A percentile compares a stretch with the other conserved stretches of the same genome.
These are phyloP conservation scores for Epizoanthus rinbou DNA, from an alignment of 92 coral and sea anemone genomes.

Conservation along the genomic window DNA sequence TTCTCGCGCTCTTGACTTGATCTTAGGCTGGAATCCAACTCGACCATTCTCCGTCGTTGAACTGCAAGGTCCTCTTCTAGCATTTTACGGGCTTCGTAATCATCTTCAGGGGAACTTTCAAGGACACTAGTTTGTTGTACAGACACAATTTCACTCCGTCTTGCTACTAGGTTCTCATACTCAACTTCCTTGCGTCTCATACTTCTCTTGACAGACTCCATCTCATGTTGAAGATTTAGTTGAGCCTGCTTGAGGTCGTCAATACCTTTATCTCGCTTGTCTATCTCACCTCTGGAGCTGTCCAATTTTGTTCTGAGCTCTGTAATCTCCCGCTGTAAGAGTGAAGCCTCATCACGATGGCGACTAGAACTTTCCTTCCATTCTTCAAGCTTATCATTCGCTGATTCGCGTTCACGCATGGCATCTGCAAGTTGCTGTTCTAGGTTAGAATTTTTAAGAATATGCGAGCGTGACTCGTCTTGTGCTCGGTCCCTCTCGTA, in stretches of 20 bases:
- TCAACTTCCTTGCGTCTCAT: slow-evolving; percentile 72
- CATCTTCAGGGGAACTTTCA: slow-evolving; percentile 69
- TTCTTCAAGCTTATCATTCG: slow-evolving; percentile 74
- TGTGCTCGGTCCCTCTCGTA: slow-evolving; percentile 83
- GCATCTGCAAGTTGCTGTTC: slow-evolving; percentile 80
- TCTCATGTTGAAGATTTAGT: slow-evolving; percentile 60
- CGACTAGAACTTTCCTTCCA: slow-evolving; percentile 73
- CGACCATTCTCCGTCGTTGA: slow-evolving; percentile 64
- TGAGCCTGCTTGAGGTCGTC: slow-evolving; percentile 70
- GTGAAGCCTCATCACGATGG: slow-evolving; percentile 58
- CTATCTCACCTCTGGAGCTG: slow-evolving; percentile 50
- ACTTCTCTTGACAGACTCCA: slow-evolving; percentile 65
- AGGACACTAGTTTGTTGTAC: slow-evolving; percentile 59
- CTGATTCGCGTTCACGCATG: slow-evolving; percentile 65
- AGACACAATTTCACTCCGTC: slow-evolving; percentile 57
- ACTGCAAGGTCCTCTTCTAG: slow-evolving; percentile 77
- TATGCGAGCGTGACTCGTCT: slow-evolving; percentile 66
- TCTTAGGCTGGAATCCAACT: slow-evolving; percentile 68
- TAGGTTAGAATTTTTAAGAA: slow-evolving; percentile 63
- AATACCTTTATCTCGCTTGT: slow-evolving; percentile 55
- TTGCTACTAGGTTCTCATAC: slow-evolving; percentile 45
- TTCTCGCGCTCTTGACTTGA: slow-evolving; percentile 72
- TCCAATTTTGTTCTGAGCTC: slow-evolving; percentile 63
- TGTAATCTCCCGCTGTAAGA: slow-evolving; percentile 69
- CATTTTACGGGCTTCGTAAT: slow-evolving; percentile 62